A percentile compares a stretch with the other conserved stretches of the same genome.
Conservation (phyloP, 2,888 invertebrate genomes). For the Scaptodrosophila latifasciaeformis region DNA sequence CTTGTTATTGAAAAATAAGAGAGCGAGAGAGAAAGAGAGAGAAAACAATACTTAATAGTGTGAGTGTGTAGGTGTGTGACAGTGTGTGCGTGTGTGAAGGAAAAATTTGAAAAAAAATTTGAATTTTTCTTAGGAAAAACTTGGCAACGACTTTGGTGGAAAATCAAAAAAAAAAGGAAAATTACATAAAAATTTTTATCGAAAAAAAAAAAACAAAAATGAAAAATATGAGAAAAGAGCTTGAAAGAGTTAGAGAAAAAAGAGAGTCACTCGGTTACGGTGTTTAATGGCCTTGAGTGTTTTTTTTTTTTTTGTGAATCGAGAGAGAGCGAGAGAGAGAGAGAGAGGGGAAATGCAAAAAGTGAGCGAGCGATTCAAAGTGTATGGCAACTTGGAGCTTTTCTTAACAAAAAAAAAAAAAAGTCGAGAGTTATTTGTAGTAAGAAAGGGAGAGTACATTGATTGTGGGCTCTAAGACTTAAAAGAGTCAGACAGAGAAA, state of each 20-base stretch:
- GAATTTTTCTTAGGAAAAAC: no score
- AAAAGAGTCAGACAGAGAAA: neutral
- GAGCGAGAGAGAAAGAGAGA: constrained; percentile 6
- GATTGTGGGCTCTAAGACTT: no score
- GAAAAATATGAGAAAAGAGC: neutral
- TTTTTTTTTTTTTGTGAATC: neutral
- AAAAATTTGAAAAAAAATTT: neutral
- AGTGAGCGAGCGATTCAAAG: constrained; percentile 36
- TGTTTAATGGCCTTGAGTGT: neutral
- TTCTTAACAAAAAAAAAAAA: no score
- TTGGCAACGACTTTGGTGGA: no score
- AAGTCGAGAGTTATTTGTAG: no score
- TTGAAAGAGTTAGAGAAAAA: constrained; percentile 12
- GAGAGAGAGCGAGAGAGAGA: constrained; percentile 15
- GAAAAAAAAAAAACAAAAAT: neutral
- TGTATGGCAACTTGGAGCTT: constrained; percentile 55
- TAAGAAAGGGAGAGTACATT: no score
- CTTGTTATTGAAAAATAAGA: constrained; percentile 6
- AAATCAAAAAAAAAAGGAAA: no score
- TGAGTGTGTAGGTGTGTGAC: neutral
- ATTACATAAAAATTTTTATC: neutral
- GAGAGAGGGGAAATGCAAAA: constrained; percentile 7
- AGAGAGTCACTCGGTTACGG: constrained; percentile 4
- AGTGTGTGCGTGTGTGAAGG: neutral
- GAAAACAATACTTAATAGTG: no score